phyloP scores from a whole-genome alignment of 2,797 vertebrate genomes.

The Hyperoplus immaculatus region DNA sequence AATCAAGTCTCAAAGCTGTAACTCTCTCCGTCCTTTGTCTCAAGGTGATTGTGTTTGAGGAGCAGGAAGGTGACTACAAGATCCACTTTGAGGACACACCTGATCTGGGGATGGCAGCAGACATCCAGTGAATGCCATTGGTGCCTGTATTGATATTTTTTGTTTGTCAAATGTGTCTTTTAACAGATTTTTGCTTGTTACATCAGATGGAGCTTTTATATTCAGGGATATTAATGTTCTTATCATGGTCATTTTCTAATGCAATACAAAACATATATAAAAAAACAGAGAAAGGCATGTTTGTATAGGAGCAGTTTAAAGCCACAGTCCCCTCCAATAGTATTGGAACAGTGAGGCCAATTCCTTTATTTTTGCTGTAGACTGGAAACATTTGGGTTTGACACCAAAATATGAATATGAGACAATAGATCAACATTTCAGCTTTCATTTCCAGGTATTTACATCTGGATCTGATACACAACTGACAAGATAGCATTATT shows the following conservation, averaged over 20 bases:
- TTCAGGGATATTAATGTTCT: conserved; percentile 5
- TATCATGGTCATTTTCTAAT: neutral
- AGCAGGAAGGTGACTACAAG: conserved; percentile 87
- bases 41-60: conserved; percentile 93
- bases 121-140: conserved; percentile 83
- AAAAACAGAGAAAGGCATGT: conserved; percentile 31
- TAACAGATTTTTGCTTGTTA: neutral
- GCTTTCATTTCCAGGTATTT: too few species aligned
- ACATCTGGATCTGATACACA: too few species aligned
- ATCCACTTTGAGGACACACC: conserved; percentile 89
- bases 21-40: conserved; percentile 2
- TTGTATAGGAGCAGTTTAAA: conserved; percentile 61
- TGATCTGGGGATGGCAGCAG: conserved; percentile 91
- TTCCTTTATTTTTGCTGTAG: too few species aligned
- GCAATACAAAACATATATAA: neutral
- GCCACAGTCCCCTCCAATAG: neutral
- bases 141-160: neutral
- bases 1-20: neutral
- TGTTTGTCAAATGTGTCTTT: neutral
- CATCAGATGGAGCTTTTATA: neutral
- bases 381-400: too few species aligned
- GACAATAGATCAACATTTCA: too few species aligned
- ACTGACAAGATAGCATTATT: too few species aligned
- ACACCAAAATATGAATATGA: too few species aligned
- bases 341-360: too few species aligned